These are phyloP conservation scores for Eupeodes luniger DNA, from an alignment of 2,888 invertebrate species.

Conservation along the genomic window DNA sequence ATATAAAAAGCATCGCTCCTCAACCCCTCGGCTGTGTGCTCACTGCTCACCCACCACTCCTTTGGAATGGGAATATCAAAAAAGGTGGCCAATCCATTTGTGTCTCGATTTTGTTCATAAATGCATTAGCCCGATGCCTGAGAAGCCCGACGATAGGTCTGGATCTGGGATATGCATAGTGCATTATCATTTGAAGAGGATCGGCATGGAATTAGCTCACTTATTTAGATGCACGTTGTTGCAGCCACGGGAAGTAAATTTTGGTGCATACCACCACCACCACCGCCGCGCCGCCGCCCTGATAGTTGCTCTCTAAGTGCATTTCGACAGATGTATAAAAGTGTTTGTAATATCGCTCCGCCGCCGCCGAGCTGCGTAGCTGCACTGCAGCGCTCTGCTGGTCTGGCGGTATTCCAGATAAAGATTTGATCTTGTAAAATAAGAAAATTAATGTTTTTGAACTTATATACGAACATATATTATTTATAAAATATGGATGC, in stretches of 20 bases:
- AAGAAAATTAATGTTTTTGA: conserved; percentile 40
- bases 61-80: neutral
- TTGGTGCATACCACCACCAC: conserved; percentile 53
- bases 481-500: conserved; percentile 68
- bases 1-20: conserved; percentile 50
- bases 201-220: conserved; percentile 52
- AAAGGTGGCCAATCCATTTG: conserved; percentile 70
- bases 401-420: conserved; percentile 42
- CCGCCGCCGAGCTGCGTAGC: too few relatives aligned
- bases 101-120: conserved; percentile 32
- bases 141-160: conserved; percentile 46
- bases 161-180: conserved; percentile 29
- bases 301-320: conserved; percentile 66
- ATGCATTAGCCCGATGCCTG: conserved; percentile 56
- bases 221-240: neutral
- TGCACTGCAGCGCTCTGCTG: too few relatives aligned
- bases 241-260: conserved; percentile 72
- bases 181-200: conserved; percentile 53
- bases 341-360: conserved; percentile 1
- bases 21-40: neutral
- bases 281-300: neutral
- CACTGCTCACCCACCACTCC: neutral
- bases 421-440: conserved; percentile 68
- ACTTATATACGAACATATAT: conserved; percentile 11
- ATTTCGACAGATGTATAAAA: conserved; percentile 71